phyloP scores from a whole-genome alignment of 35 echinoderm and acorn worm genomes.

The Lytechinus pictus region DNA sequence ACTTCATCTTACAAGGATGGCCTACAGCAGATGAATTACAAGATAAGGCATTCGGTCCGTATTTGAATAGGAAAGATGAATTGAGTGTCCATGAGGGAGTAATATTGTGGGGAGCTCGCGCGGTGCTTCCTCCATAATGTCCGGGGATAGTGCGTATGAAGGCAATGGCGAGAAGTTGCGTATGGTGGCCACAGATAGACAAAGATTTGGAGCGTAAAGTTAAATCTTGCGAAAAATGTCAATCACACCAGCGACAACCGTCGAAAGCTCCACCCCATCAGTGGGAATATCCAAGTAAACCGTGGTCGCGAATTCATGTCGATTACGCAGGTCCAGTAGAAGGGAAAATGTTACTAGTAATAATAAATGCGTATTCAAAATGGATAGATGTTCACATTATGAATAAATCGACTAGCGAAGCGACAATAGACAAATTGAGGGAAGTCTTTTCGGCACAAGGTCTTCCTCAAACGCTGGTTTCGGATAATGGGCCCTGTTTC shows the following conservation, averaged over 20 bases:
- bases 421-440: slow-evolving; percentile 58
- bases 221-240: too few species aligned
- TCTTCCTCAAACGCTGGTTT: slow-evolving; percentile 67
- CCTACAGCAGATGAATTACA: too few species aligned
- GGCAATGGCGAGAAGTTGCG: too few species aligned
- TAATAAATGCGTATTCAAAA: slow-evolving; percentile 78
- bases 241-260: slow-evolving; percentile 54
- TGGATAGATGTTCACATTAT: slow-evolving; percentile 77
- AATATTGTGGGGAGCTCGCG: too few species aligned
- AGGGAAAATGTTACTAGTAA: slow-evolving; percentile 69
- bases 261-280: slow-evolving; percentile 56
- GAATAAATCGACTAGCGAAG: slow-evolving; percentile 52
- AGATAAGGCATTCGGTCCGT: too few species aligned
- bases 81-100: too few species aligned
- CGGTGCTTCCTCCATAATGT: too few species aligned
- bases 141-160: too few species aligned
- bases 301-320: slow-evolving; percentile 72
- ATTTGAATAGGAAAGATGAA: too few species aligned
- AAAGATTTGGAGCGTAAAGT: too few species aligned
- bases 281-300: slow-evolving; percentile 63
- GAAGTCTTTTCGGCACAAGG: slow-evolving; percentile 76
- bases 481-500: slow-evolving; percentile 76
- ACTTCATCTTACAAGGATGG: too few species aligned
- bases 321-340: slow-evolving; percentile 79
- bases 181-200: too few species aligned